These are phyloP conservation scores for Simalia tracyae DNA, from an alignment of 2,797 vertebrate species.

Conservation along the genomic window DNA sequence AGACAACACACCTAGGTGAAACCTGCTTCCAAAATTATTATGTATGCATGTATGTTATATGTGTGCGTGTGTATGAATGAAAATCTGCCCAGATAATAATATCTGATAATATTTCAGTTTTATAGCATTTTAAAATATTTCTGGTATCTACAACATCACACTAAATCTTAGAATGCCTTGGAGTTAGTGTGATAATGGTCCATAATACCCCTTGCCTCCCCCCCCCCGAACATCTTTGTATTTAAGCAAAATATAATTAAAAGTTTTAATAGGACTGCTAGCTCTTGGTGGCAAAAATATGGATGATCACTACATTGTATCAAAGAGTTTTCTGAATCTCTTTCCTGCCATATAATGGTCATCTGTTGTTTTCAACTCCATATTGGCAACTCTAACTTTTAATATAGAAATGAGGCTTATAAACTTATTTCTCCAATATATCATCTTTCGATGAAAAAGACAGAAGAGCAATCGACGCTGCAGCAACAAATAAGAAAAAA, in stretches of 20 bases:
- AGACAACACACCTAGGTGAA: background rate
- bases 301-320: background rate
- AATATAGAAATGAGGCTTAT: background rate
- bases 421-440: background rate
- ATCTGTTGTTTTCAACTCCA: background rate
- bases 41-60: background rate
- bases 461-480: too few species aligned
- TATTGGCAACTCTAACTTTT: background rate
- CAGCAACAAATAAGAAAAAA: background rate
- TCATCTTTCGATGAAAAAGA: background rate
- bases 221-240: background rate
- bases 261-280: background rate
- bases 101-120: background rate
- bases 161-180: background rate
- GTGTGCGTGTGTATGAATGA: background rate
- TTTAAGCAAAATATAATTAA: background rate
- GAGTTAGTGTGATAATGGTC: background rate
- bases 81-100: background rate
- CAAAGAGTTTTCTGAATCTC: background rate
- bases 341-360: background rate
- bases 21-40: background rate
- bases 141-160: background rate
- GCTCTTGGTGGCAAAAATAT: background rate
- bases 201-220: background rate
- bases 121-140: background rate